These are phyloP conservation scores for Priocnemis perturbator DNA, from an alignment of 2,888 invertebrate genomes.

Conservation along the genomic window DNA sequence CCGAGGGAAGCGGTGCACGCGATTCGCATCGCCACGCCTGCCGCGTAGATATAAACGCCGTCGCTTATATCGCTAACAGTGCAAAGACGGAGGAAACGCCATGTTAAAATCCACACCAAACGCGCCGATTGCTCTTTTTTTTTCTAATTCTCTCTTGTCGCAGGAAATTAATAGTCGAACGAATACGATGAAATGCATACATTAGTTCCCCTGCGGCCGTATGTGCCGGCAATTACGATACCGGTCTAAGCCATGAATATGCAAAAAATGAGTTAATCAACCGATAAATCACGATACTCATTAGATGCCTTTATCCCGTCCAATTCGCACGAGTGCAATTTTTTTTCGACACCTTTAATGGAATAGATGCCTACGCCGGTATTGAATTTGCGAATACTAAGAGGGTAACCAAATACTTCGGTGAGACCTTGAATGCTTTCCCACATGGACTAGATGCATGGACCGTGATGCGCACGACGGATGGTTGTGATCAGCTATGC, in stretches of 20 bases:
- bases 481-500: too few species aligned
- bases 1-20: constrained; percentile 65
- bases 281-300: too few species aligned
- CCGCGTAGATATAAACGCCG: constrained; percentile 43
- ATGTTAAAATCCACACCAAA: neutral
- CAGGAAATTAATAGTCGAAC: too few species aligned
- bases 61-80: constrained; percentile 38
- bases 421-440: constrained; percentile 66
- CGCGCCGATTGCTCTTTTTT: neutral
- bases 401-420: constrained; percentile 57
- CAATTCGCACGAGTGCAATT: too few species aligned
- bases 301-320: too few species aligned
- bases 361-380: constrained; percentile 29
- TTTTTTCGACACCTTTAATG: constrained; percentile 6
- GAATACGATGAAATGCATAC: too few species aligned
- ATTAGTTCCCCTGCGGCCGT: too few species aligned
- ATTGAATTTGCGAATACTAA: constrained; percentile 24
- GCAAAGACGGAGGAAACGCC: constrained; percentile 15
- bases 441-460: constrained; percentile 59
- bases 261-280: too few species aligned
- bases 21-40: constrained; percentile 63
- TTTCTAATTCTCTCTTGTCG: too few species aligned
- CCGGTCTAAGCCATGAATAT: too few species aligned
- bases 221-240: too few species aligned
- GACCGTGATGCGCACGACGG: constrained; percentile 8